Percentiles rank a stretch among this genome's conserved stretches.
Conservation (phyloP, 2,113 vertebrate genomes). For the Helogale parvula region DNA sequence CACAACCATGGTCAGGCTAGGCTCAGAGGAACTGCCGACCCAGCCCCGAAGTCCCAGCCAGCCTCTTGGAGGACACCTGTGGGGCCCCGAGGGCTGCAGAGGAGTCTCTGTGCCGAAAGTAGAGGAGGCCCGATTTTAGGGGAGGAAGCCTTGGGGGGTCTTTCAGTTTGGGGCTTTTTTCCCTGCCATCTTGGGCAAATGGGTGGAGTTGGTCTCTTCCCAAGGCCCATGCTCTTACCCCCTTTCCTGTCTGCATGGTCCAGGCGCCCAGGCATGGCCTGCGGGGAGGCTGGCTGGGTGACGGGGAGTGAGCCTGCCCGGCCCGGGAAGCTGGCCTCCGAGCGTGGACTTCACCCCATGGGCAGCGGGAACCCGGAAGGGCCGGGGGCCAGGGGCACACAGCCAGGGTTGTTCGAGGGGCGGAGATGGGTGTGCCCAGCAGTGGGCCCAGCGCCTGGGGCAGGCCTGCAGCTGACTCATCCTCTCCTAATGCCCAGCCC, state of each 20-base stretch:
- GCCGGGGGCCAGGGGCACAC: fast-evolving
- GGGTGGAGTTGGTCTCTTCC: not conserved
- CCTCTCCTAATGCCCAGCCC: not conserved
- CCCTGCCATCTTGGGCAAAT: not conserved
- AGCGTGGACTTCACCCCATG: not conserved
- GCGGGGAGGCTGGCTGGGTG: not conserved
- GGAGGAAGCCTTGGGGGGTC: not conserved
- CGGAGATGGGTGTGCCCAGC: not conserved
- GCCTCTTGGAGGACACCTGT: not conserved
- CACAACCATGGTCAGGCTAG: too few species aligned
- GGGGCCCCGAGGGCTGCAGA: too few species aligned
- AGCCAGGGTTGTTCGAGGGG: not conserved
- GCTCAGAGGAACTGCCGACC: not conserved
- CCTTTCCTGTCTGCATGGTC: not conserved
- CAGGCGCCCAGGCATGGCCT: fast-evolving
- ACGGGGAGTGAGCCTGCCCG: too few species aligned
- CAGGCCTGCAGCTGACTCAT: not conserved
- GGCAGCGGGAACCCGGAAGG: not conserved
- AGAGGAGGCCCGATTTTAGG: not conserved
- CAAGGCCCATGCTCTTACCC: not conserved
- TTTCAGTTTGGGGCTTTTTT: not conserved
- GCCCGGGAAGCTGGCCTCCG: not conserved
- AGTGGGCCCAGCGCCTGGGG: not conserved
- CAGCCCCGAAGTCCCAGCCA: not conserved
- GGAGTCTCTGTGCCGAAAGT: not conserved